Evolutionary conservation across 1,140 invertebrate species (phyloP), one percentile per base, ranked within the genome.

Genomic region (Leptestheria dahalacensis): DNA sequence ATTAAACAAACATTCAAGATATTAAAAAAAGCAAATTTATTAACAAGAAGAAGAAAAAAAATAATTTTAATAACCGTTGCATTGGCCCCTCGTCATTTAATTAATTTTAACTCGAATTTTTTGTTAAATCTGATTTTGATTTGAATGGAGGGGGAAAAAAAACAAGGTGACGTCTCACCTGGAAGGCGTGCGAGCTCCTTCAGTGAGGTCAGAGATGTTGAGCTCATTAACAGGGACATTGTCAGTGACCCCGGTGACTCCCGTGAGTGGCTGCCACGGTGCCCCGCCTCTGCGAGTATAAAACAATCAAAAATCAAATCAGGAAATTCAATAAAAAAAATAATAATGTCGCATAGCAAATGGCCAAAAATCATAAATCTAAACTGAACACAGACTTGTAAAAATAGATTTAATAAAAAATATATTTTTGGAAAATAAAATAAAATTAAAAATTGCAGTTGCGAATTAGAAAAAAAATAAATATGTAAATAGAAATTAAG

Each of bases 271-370:
- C 33, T 55, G 53, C 53, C 53, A 55, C 53, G 53, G 26, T 55
- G 53, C 53, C 53, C 53, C 53, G 53, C 53, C 53, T 57, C 51
- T 60, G 52, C 49, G 50, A 61, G 59, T 51, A 53, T 49, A 64
- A 66, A 25, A n/a, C n/a, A n/a, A n/a, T n/a, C n/a, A n/a, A n/a
- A n/a, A n/a, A n/a, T n/a, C n/a, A n/a, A n/a, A n/a, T n/a, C n/a
- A n/a, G n/a, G n/a, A n/a, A n/a, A n/a, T n/a, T n/a, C n/a, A n/a
- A n/a, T n/a, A n/a, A n/a, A n/a, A n/a, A n/a, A 49, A 55, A 24
- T 23, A 33, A 61, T 54, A 59, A 21, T 48, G 26, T 25, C 12
- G 26, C 23, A 51, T 54, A 51, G 26, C 23, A 64, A 59, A 29
- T 60, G 60, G 59, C 62, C 56, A 60, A 59, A 59, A 29, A 58